Evolutionary conservation across 1,140 invertebrate genomes (phyloP).

Genomic region (Neoseiulus cucumeris): DNA sequence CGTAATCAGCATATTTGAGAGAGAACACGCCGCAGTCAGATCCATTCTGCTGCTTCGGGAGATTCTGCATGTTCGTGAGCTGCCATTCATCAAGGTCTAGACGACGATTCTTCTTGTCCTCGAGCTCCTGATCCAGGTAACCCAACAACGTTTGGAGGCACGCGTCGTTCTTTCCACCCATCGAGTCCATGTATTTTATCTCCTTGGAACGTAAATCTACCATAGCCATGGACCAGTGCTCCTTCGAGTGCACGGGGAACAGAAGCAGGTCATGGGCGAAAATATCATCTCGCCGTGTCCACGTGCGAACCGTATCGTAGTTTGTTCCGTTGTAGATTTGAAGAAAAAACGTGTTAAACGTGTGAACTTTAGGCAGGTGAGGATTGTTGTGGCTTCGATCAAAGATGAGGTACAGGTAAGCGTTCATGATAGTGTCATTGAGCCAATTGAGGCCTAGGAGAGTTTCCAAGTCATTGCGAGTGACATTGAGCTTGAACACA

Average conservation of each 20-base stretch:
- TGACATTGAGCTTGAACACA: conserved; percentile 38
- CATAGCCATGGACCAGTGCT: conserved; percentile 92
- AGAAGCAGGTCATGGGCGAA: conserved; percentile 60
- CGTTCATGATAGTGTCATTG: conserved; percentile 89
- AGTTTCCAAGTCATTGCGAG: conserved; percentile 50
- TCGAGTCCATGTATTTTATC: conserved; percentile 77
- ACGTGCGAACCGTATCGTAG: conserved; percentile 49
- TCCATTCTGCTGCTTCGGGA: conserved; percentile 91
- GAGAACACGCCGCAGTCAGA: conserved; percentile 94
- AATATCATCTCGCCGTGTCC: conserved; percentile 76
- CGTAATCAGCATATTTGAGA: conserved; percentile 83
- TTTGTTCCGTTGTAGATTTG: conserved; percentile 54
- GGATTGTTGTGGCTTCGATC: conserved; percentile 40
- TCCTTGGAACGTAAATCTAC: conserved; percentile 55
- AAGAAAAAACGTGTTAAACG: conserved; percentile 92
- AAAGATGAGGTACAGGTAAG: conserved; percentile 67
- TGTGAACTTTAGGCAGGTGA: conserved; percentile 47
- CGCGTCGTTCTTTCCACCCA: conserved; percentile 52
- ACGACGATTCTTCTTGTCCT: conserved; percentile 57
- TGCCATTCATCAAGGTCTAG: conserved; percentile 51
- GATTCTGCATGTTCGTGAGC: conserved; percentile 43
- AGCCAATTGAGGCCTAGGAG: conserved; percentile 64
- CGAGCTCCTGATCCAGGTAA: conserved; percentile 61
- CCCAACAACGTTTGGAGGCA: conserved; percentile 46
- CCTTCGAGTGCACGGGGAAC: conserved; percentile 73